Evolutionary conservation across 2,888 invertebrate genomes (phyloP).

Genomic region (Dascillus cervinus): DNA sequence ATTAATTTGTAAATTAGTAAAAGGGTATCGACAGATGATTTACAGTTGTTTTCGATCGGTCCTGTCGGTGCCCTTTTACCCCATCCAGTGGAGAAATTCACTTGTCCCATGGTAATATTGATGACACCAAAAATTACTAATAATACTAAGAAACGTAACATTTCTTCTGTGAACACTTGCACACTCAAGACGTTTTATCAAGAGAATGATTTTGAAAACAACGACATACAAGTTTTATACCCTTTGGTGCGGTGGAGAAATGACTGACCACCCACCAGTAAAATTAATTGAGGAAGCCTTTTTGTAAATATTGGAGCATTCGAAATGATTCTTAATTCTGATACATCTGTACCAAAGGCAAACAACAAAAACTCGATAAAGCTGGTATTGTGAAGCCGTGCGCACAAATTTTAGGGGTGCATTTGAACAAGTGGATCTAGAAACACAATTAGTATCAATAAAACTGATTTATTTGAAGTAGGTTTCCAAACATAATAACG

Average conservation of each 20-base stretch:
- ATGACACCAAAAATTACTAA: conserved; percentile 22
- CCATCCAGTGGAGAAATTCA: conserved; percentile 40
- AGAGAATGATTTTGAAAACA: too few relatives aligned
- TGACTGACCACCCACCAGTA: conserved; percentile 14
- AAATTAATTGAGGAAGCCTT: conserved; percentile 15
- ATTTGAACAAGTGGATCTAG: too few relatives aligned
- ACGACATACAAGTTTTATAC: too few relatives aligned
- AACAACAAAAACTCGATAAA: too few relatives aligned
- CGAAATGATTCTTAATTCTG: too few relatives aligned
- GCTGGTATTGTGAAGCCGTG: too few relatives aligned
- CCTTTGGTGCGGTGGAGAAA: conserved; percentile 8
- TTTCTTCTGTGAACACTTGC: conserved; percentile 14
- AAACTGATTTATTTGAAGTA: too few relatives aligned
- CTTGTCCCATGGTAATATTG: conserved; percentile 31
- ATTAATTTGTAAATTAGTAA: conserved; percentile 52
- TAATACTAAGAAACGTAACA: conserved; percentile 19
- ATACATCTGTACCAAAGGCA: too few relatives aligned
- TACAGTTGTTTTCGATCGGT: conserved; percentile 40
- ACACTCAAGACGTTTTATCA: too few relatives aligned
- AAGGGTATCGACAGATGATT: conserved; percentile 47
- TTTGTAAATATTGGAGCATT: conserved; percentile 7
- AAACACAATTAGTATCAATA: too few relatives aligned
- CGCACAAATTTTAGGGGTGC: too few relatives aligned
- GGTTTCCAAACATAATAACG: too few relatives aligned
- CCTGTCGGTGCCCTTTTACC: conserved; percentile 30